phyloP scores from a whole-genome alignment of 2,888 invertebrate genomes.

The Eupithecia dodoneata region DNA sequence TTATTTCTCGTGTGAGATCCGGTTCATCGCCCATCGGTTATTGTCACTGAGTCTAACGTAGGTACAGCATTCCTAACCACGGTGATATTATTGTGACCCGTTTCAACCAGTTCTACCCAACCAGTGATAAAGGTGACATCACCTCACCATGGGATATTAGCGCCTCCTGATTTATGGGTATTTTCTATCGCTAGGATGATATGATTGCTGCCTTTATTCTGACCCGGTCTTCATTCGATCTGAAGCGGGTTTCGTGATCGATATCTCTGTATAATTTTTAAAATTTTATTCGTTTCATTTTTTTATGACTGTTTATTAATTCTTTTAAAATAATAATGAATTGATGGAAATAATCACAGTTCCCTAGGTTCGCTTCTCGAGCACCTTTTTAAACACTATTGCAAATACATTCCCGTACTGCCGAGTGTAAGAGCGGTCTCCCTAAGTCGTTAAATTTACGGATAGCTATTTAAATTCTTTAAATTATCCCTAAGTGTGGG shows the following conservation, averaged over 20 bases:
- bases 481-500: background rate
- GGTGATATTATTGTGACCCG: slow-evolving; percentile 10
- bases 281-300: background rate
- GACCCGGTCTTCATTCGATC: background rate
- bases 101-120: slow-evolving; percentile 16
- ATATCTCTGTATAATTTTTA: background rate
- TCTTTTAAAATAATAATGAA: background rate
- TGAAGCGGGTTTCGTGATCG: background rate
- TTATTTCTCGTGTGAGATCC: slow-evolving; percentile 12
- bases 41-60: slow-evolving; percentile 1
- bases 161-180: slow-evolving; percentile 4
- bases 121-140: slow-evolving; percentile 2
- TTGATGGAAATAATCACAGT: background rate
- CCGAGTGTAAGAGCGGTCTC: background rate
- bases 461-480: background rate
- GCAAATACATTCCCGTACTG: background rate
- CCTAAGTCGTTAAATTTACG: background rate
- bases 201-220: background rate
- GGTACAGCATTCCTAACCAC: slow-evolving; percentile 17
- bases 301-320: too few relatives aligned
- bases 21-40: slow-evolving; percentile 22
- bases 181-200: background rate
- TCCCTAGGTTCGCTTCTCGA: background rate
- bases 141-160: slow-evolving; percentile 8
- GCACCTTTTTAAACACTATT: background rate